Base-by-base conservation (phyloP, 2,113 vertebrate genomes). In the Tychaedon coryphoeus region DNA sequence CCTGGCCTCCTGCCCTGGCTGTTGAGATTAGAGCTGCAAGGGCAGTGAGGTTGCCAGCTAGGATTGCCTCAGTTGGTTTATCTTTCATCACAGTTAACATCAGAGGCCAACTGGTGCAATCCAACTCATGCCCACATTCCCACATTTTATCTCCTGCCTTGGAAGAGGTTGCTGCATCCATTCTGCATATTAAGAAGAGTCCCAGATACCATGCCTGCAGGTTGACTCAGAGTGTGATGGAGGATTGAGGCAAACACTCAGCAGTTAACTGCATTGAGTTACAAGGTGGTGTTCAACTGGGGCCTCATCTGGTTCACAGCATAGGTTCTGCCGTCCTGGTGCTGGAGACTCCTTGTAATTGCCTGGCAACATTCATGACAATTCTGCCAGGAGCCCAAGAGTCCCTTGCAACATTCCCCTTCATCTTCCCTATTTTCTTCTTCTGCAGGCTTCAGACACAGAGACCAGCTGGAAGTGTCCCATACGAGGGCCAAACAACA, bases 391-490 rank as follows among this genome's bases (percentile, higher is more conserved):
- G 23, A 79, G 14, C 36, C 19, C 1, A 1, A 1, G 12, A 69
- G 14, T 17, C 26, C 28, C 42, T 38, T 80, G 26, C 28, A 90
- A 85, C 78, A 66, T 56, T 76, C 22, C 12, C 14, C 7, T 87
- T 94, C 36, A 65, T 76, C 14, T 9, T 48, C 40, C 18, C 36
- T 79, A 28, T 86, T 88, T 70, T 80, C 64, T 96, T 47, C 86
- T 19, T 82, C 48, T 93, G 34, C 97, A 99, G 99, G 96, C 96
- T 96, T 75, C 98, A 97, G 91, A 92, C 96, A 42, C 97, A 98
- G 86, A 98, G 97, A 94, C 24, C 96, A 48, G 23, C 95, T 23
- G 97, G 97, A 83, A 96, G 93, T 54, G 43, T 71, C 60, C 60
- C 96, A 10, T 65, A 26, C 0, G 98, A 98, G 71, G 88, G 88